Base-by-base conservation (phyloP, 2,797 vertebrate genomes). In the Danio tinwini region DNA sequence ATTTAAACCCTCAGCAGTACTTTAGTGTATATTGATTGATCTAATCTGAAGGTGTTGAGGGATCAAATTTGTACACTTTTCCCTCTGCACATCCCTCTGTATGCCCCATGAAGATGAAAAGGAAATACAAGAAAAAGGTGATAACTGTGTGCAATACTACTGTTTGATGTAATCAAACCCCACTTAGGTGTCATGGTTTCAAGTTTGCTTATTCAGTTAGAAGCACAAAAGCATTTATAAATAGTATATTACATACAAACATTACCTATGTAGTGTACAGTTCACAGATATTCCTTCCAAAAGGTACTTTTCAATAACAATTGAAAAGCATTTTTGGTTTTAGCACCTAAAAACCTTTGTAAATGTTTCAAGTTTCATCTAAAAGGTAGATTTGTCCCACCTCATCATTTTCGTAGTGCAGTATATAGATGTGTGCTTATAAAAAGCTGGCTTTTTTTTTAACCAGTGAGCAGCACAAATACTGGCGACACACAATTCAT, bases 391-490 rank as follows among this genome's bases (percentile, higher is more conserved):
- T 69, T 67, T 69, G 52, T 19, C 37, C 59, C 49, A 55, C 21
- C 49, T 44, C 5, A 49, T 29, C 14, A 72, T 19, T 11, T 8
- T 21, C 78, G 69, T 70, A 80, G 65, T 75, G 63, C 76, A 89
- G 83, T 76, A 82, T 76, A 83, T 62, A 67, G 65, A 87, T 62
- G 62, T 71, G 65, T 62, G 65, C 71, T 83, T 73, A 44, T 83
- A 62, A 76, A 16, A 5, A 52, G 65, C 42, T 67, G 56, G 16
- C 82, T 62, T 37, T n/a, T 49, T 37, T 58, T 47, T 29, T 29
- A 29, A 86, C 62, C 64, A 81, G 55, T 0, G 0, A 81, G 52
- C 83, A 90, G 89, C 87, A 90, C 86, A 85, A 59, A 49, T 8
- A 77, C 65, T 55, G 13, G 59, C 29, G 1, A 53, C 68, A 50